A percentile compares a stretch with the other conserved stretches of the same genome.
These are phyloP conservation scores for Artemia franciscana DNA, from an alignment of 1,140 invertebrate genomes.

Conservation along the genomic window DNA sequence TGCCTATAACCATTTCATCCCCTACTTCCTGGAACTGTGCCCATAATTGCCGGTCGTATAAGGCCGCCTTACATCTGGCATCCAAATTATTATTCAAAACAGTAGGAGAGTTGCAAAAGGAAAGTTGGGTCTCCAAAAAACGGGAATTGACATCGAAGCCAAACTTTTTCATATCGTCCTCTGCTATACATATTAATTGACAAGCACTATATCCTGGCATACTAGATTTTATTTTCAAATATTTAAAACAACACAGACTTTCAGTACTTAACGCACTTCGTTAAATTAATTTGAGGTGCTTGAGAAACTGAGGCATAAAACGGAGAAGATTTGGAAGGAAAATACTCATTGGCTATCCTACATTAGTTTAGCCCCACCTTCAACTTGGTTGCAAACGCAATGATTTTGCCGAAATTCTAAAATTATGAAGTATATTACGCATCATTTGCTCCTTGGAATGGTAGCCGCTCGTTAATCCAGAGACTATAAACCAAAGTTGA, in stretches of 20 bases:
- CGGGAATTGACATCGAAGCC: background rate
- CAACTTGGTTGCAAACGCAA: too few relatives aligned
- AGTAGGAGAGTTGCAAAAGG: background rate
- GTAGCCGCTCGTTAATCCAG: too few relatives aligned
- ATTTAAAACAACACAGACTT: background rate
- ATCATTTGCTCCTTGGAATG: too few relatives aligned
- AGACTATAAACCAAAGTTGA: too few relatives aligned
- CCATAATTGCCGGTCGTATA: conserved; percentile 80
- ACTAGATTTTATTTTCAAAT: background rate
- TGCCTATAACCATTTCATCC: conserved; percentile 96
- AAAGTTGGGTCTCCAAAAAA: too few relatives aligned
- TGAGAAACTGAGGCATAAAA: background rate
- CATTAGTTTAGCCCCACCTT: background rate
- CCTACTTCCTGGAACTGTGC: conserved; percentile 74
- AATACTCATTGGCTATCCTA: background rate
- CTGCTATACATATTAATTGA: background rate
- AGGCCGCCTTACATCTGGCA: conserved; percentile 36
- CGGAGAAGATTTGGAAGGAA: background rate
- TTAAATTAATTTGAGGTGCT: background rate
- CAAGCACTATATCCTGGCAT: background rate
- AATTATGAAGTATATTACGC: too few relatives aligned
- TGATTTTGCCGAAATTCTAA: too few relatives aligned
- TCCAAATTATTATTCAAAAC: conserved; percentile 18
- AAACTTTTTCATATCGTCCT: background rate
- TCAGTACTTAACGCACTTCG: background rate